These are phyloP conservation scores for Melanotaenia boesemani DNA, from an alignment of 2,797 vertebrate genomes.

Conservation along the genomic window DNA sequence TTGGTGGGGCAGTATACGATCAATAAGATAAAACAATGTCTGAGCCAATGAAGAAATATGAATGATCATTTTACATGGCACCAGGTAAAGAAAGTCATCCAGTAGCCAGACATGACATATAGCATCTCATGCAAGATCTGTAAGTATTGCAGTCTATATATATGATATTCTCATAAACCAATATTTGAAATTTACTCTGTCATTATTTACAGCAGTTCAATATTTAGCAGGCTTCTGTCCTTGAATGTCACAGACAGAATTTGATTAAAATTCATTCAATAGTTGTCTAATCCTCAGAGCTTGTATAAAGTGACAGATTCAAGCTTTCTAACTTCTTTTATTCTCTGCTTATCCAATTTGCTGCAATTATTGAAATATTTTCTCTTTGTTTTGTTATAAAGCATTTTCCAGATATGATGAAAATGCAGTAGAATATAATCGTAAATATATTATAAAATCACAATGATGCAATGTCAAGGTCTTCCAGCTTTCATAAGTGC, in stretches of 20 bases:
- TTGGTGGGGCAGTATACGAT: neutral
- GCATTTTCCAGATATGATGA: neutral
- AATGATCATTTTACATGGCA: too few relatives aligned
- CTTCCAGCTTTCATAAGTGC: neutral
- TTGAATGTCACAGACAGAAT: neutral
- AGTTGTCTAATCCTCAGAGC: neutral
- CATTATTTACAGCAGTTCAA: neutral
- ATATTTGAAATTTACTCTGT: neutral
- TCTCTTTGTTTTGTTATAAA: neutral
- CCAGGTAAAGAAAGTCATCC: conserved; percentile 8
- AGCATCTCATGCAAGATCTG: neutral
- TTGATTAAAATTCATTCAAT: neutral
- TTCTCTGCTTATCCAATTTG: neutral
- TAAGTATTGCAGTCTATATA: neutral
- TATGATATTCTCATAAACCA: neutral
- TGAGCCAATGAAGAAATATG: too few relatives aligned
- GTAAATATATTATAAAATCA: neutral
- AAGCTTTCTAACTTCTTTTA: neutral
- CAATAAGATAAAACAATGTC: neutral
- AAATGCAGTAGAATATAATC: neutral
- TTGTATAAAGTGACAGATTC: neutral
- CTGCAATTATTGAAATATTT: neutral
- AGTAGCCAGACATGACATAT: neutral
- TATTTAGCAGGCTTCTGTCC: neutral
- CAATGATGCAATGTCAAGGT: neutral